Evolutionary conservation across 92 coral and sea anemone genomes (phyloP), one percentile per base, ranked within the genome.

Genomic region (Muricea muricata): DNA sequence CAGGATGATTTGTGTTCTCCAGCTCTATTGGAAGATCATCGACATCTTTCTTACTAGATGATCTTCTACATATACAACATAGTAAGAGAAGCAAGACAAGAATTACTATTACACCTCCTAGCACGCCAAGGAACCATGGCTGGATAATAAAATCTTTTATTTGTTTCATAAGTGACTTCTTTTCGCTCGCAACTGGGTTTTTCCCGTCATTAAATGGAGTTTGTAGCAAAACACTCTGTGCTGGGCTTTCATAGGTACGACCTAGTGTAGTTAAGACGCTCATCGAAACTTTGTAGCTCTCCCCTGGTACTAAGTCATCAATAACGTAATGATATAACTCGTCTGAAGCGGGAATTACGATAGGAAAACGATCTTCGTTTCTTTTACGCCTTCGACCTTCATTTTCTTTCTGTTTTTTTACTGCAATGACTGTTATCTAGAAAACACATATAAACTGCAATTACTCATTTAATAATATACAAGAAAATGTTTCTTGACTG

Each of bases 71-170:
- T 12, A 56, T 14, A 58, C 83, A 78, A 39, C 54, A 78, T 26
- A 78, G 12, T 3, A 94, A 92, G 1, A 97, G 47, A 11, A 94
- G 35, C 30, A 97, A 50, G 11, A 97, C 92, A 37, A 92, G 74
- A 6, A 92, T 37, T 91, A 97, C 90, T 12, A 93, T 78, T 8
- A 97, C 91, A 0, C 94, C 99, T 60, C 98, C 99, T 70, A 94
- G 65, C 4, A 91, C 88, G 34, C 94, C 98, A 23, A 94, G 93
- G 74, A 97, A 97, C 99, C 99, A 97, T 0, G 99, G 94, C 73
- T 94, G 89, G 7, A 95, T 87, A 30, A 93, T 91, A 21, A 97
- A 89, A 74, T 41, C 73, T 57, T 93, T 91, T 56, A 97, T 91
- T 26, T 87, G 89, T 50, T 92, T 18, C 30, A 37, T 20, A 34